Percentiles rank a stretch among this genome's conserved stretches.
phyloP scores from a whole-genome alignment of 2,888 invertebrate genomes.

The Tillus elongatus region DNA sequence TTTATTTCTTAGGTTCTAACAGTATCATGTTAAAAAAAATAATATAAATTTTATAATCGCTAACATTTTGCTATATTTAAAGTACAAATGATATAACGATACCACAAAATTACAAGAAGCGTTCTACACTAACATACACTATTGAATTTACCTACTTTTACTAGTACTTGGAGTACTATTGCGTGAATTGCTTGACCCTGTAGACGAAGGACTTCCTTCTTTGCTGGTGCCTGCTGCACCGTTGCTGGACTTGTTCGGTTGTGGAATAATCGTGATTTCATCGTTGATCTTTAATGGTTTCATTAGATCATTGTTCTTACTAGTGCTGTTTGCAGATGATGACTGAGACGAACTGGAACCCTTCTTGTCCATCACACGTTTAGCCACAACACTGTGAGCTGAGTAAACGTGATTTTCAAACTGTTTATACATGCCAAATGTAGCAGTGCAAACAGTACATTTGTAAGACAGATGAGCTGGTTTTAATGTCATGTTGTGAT shows the following conservation, averaged over 20 bases:
- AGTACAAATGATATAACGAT: slow-evolving; percentile 17
- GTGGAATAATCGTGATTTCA: slow-evolving; percentile 83
- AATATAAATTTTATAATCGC: not conserved
- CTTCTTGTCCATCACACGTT: slow-evolving; percentile 74
- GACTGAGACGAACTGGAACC: slow-evolving; percentile 30
- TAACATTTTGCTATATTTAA: not conserved
- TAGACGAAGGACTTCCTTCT: no score
- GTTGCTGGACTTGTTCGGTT: slow-evolving; percentile 51
- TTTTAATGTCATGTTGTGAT: slow-evolving; percentile 84
- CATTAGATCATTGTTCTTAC: slow-evolving; percentile 53
- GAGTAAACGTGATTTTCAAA: slow-evolving; percentile 92
- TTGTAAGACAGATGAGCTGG: slow-evolving; percentile 91
- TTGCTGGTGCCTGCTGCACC: slow-evolving; percentile 24
- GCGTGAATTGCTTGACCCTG: slow-evolving; percentile 22
- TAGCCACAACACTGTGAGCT: slow-evolving; percentile 83
- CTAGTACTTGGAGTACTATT: slow-evolving; percentile 32
- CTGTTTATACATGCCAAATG: slow-evolving; percentile 91
- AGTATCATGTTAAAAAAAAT: not conserved
- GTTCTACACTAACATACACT: slow-evolving; percentile 6
- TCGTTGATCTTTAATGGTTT: slow-evolving; percentile 82
- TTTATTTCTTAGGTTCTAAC: no score
- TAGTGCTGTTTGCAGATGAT: slow-evolving; percentile 29
- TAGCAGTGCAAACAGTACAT: slow-evolving; percentile 90
- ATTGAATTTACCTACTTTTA: slow-evolving; percentile 35
- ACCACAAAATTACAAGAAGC: no score